Evolutionary conservation across 2,888 invertebrate genomes (phyloP).

Genomic region (Euplexia lucipara): DNA sequence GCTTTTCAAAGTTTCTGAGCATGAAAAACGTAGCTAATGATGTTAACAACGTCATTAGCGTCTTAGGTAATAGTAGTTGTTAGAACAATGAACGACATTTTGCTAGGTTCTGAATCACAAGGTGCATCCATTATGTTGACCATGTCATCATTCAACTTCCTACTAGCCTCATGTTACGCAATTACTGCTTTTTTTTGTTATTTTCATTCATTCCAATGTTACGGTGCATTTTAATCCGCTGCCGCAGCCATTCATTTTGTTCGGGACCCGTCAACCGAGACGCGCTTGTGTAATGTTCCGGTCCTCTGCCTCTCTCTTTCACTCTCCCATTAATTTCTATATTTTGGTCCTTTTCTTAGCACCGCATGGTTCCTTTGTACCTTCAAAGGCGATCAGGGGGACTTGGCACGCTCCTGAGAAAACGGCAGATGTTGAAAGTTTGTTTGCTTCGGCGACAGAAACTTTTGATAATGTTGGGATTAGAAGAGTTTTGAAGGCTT

Average conservation of each 20-base stretch:
- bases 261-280: slow-evolving; percentile 88
- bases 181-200: slow-evolving; percentile 80
- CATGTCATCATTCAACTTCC: slow-evolving; percentile 66
- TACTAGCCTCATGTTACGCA: slow-evolving; percentile 83
- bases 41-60: slow-evolving; percentile 16
- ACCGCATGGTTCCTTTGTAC: slow-evolving; percentile 84
- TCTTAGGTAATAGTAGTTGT: slow-evolving; percentile 1
- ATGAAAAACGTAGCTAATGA: slow-evolving; percentile 15
- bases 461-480: slow-evolving; percentile 80
- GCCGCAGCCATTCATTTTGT: slow-evolving; percentile 86
- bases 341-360: slow-evolving; percentile 71
- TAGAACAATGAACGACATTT: slow-evolving; percentile 20
- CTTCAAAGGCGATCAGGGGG: slow-evolving; percentile 85
- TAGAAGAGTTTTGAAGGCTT: slow-evolving; percentile 71
- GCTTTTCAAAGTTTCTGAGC: background rate
- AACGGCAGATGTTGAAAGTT: slow-evolving; percentile 88
- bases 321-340: slow-evolving; percentile 32
- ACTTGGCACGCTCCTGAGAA: slow-evolving; percentile 89
- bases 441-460: slow-evolving; percentile 79
- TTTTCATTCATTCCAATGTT: slow-evolving; percentile 86
- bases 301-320: slow-evolving; percentile 74
- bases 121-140: slow-evolving; percentile 60
- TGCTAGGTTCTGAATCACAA: slow-evolving; percentile 23
- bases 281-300: slow-evolving; percentile 88
- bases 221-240: slow-evolving; percentile 87